Evolutionary conservation across 2,113 vertebrate species (phyloP), one percentile per base, ranked within the genome.

Genomic region (Fregetta grallaria): DNA sequence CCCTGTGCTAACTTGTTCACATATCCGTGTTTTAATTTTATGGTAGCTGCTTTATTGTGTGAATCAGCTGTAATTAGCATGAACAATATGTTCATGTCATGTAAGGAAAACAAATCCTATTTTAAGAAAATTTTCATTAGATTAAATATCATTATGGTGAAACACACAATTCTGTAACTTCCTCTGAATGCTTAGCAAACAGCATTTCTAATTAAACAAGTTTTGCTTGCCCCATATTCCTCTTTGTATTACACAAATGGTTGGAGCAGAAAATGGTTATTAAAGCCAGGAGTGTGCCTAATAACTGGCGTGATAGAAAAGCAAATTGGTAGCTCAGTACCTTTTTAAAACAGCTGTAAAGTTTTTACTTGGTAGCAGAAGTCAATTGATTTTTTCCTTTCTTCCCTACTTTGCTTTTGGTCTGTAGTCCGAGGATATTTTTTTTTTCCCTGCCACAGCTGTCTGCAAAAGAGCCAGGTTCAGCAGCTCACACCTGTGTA

Each of bases 351-450:
- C 89, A 95, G 95, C 87, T 92, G 92, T 97, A 97, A 97, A 96
- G 63, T 93, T 96, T 96, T 97, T 97, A 96, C 96, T 96, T 75
- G 96, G 97, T 95, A 95, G 95, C 95, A 96, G 91, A 95, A 97
- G 94, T 97, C 94, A 95, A 92, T 96, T 97, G 95, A 91, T 92
- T 94, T 95, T 93, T 96, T 95, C 97, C 91, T 94, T 94, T 94
- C 92, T 96, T 96, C 91, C 74, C 63, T n/a, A 19, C 58, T 94
- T 92, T 80, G 71, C 95, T 92, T 93, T 95, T 80, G 84, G 74
- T 90, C 55, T 88, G 88, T 40, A 93, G 92, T 70, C 59, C 6
- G 70, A 94, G 62, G 86, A 72, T 40, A 38, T 38, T 52, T 49
- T 85, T 73, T 30, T 21, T 62, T 34, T 32, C 16, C 55, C 44